Conservation (phyloP, 2,113 vertebrate genomes). For the Lagenorhynchus albirostris region DNA sequence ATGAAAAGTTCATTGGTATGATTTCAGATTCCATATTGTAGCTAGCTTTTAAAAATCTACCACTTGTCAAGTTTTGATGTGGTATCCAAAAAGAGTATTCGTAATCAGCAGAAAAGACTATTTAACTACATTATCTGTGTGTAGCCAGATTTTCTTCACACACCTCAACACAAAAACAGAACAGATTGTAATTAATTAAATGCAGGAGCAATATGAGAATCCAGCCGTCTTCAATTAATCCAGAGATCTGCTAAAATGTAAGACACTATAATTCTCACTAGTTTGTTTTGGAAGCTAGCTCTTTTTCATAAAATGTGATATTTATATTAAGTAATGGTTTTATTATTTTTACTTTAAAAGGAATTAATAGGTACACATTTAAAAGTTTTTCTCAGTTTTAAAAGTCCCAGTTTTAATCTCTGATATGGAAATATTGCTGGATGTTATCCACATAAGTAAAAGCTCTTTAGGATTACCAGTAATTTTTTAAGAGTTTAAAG, state of each 20-base stretch:
- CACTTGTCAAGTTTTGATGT: not conserved
- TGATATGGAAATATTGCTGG: not conserved
- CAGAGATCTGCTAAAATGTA: slow-evolving; percentile 23
- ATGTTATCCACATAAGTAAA: not conserved
- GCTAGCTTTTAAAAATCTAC: not conserved
- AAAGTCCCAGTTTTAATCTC: not conserved
- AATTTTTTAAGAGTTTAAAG: slow-evolving; percentile 11
- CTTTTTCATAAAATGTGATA: slow-evolving; percentile 1
- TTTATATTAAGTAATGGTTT: not conserved
- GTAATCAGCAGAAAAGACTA: not conserved
- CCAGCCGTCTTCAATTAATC: slow-evolving; percentile 52
- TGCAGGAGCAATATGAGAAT: slow-evolving; percentile 5
- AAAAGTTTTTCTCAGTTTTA: not conserved
- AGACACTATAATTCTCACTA: slow-evolving; percentile 28
- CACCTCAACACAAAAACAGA: not conserved
- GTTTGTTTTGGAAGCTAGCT: slow-evolving; percentile 31
- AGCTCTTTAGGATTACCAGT: not conserved
- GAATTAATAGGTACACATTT: not conserved
- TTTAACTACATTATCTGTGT: not conserved
- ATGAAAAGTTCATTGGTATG: not conserved
- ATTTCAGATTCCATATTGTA: not conserved
- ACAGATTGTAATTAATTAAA: not conserved
- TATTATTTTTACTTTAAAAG: slow-evolving; percentile 30
- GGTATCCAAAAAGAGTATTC: not conserved
- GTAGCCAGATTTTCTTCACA: not conserved